phyloP scores from a whole-genome alignment of 2,888 invertebrate genomes.

The Hydrotaea cyrtoneurina region DNA sequence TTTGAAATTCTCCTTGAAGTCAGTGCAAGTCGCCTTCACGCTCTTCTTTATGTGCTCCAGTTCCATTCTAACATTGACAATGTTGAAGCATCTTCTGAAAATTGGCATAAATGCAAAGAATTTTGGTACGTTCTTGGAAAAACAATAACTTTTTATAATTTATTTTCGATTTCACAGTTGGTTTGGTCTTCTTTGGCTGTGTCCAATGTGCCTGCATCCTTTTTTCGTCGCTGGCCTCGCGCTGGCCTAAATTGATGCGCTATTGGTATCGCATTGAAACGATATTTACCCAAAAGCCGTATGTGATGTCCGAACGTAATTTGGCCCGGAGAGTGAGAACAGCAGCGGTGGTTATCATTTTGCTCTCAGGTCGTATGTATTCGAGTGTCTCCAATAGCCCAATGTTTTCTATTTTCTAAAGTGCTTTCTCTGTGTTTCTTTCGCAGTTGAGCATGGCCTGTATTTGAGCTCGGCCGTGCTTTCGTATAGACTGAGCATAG shows the following conservation, averaged over 20 bases:
- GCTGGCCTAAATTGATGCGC: conserved; percentile 77
- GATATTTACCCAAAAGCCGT: conserved; percentile 75
- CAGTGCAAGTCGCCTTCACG: conserved; percentile 72
- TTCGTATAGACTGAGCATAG: conserved; percentile 67
- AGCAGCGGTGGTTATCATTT: conserved; percentile 73
- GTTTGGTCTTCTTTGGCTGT: conserved; percentile 75
- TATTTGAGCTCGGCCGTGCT: conserved; percentile 72
- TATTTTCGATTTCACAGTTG: conserved; percentile 70
- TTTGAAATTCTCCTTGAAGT: conserved; percentile 73
- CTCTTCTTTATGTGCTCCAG: conserved; percentile 71
- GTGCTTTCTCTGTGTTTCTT: not conserved
- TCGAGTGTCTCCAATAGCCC: not conserved
- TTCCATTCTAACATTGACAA: conserved; percentile 68
- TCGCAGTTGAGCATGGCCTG: conserved; percentile 75
- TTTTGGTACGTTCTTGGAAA: conserved; percentile 77
- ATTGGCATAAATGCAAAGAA: conserved; percentile 78
- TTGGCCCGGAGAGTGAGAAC: conserved; percentile 73
- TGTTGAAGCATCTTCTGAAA: conserved; percentile 69
- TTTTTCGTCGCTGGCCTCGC: conserved; percentile 75
- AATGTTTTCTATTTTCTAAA: not conserved
- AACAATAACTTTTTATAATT: too few species aligned
- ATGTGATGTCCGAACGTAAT: conserved; percentile 71
- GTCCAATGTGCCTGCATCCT: conserved; percentile 73
- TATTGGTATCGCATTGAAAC: conserved; percentile 77
- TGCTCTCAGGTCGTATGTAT: conserved; percentile 72